phyloP scores from a whole-genome alignment of 1,140 invertebrate species.

The Schlechtendalia chinensis region DNA sequence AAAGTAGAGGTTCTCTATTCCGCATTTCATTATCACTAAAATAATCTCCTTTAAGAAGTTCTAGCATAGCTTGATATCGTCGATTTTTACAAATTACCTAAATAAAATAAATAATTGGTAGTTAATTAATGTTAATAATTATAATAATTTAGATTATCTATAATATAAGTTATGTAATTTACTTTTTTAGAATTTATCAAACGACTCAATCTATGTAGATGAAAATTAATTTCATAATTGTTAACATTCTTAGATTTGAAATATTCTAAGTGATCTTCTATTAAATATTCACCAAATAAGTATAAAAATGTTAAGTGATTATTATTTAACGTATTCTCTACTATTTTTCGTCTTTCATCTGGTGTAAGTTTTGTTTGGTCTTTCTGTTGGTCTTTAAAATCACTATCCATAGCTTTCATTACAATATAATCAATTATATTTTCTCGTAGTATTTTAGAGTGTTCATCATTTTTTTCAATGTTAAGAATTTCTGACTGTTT shows the following conservation, averaged over 20 bases:
- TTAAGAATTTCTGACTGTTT: not conserved
- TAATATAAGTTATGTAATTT: not conserved
- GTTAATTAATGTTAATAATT: not conserved
- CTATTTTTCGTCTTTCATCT: slow-evolving; percentile 70
- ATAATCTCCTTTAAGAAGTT: slow-evolving; percentile 73
- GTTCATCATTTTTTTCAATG: not conserved
- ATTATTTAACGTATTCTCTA: slow-evolving; percentile 64
- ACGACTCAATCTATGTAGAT: slow-evolving; percentile 38
- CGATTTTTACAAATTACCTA: slow-evolving; percentile 72
- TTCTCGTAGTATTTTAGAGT: slow-evolving; percentile 17
- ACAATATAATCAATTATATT: slow-evolving; percentile 52
- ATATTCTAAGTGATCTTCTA: slow-evolving; percentile 65
- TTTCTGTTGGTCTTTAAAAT: slow-evolving; percentile 67
- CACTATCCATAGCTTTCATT: slow-evolving; percentile 47
- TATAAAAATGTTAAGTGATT: slow-evolving; percentile 69
- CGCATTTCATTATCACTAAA: slow-evolving; percentile 93
- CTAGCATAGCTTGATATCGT: slow-evolving; percentile 77
- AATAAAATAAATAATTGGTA: not conserved
- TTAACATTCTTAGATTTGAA: slow-evolving; percentile 60
- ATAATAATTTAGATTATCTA: not conserved
- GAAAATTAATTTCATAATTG: slow-evolving; percentile 52
- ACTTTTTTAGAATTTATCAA: slow-evolving; percentile 43
- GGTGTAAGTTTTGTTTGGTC: slow-evolving; percentile 69
- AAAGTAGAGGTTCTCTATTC: slow-evolving; percentile 82
- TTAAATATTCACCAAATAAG: slow-evolving; percentile 74